Evolutionary conservation across 2,797 vertebrate genomes (phyloP).

Genomic region (Anisognathus igniventris): DNA sequence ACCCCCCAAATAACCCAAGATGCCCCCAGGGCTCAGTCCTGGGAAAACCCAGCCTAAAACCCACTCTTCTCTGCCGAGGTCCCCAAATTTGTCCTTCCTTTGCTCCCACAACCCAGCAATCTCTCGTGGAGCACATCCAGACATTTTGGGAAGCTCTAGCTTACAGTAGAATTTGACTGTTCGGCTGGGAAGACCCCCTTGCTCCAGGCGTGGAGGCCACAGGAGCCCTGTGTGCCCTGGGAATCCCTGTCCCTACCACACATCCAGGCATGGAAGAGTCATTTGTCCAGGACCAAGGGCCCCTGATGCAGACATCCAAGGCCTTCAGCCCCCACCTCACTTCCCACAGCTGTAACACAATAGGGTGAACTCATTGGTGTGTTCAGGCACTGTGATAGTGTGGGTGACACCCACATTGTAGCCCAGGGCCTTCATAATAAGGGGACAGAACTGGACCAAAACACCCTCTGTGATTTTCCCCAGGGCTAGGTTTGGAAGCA

Average conservation of each 20-base stretch:
- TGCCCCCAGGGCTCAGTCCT: neutral
- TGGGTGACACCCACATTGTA: neutral
- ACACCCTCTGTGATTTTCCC: neutral
- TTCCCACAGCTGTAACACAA: neutral
- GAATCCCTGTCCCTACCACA: fast-evolving
- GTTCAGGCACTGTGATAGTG: neutral
- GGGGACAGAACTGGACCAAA: neutral
- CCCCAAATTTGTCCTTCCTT: neutral
- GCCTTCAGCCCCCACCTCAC: neutral
- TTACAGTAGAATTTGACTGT: neutral
- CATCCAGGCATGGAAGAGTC: fast-evolving
- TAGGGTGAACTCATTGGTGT: too few relatives aligned
- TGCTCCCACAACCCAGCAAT: neutral
- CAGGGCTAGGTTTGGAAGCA: neutral
- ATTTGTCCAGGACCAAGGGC: neutral
- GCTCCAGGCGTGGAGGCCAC: fast-evolving
- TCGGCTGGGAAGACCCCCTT: neutral
- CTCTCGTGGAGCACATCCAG: neutral
- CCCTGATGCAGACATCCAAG: neutral
- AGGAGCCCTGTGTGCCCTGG: neutral
- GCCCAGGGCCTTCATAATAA: neutral
- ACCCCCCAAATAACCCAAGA: neutral
- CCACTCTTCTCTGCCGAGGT: fast-evolving
- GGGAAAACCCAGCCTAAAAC: neutral
- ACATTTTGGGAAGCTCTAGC: neutral